Evolutionary conservation across 2,888 invertebrate genomes (phyloP).

Genomic region (Yponomeuta evonymella): DNA sequence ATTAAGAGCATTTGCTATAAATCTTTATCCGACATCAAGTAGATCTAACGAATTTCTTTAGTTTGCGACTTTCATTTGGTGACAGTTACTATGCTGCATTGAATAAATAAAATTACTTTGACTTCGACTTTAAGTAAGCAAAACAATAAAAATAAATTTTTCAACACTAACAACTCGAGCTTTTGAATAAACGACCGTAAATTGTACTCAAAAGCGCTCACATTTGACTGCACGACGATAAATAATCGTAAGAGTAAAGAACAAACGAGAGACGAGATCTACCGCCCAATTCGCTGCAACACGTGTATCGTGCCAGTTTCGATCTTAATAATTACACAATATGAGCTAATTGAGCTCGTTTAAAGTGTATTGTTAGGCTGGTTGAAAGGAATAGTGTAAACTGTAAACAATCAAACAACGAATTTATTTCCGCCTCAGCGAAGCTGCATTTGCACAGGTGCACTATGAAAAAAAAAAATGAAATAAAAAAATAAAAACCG

Average conservation of each 20-base stretch:
- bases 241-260: slow-evolving; percentile 21
- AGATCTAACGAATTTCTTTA: no score
- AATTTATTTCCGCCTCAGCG: background rate
- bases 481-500: no score
- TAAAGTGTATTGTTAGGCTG: background rate
- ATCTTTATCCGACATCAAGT: no score
- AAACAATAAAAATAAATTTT: background rate
- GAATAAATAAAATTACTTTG: no score
- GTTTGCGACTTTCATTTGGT: no score
- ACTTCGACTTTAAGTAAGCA: background rate
- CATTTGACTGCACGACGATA: slow-evolving; percentile 23
- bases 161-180: background rate
- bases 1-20: no score
- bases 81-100: no score
- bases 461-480: background rate
- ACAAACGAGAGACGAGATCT: slow-evolving; percentile 18
- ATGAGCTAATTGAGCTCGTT: background rate
- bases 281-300: background rate
- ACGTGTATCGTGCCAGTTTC: background rate
- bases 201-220: slow-evolving; percentile 19
- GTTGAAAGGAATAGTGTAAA: background rate
- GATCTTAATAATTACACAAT: background rate
- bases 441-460: slow-evolving; percentile 7
- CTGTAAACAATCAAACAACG: background rate
- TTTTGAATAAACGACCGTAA: slow-evolving; percentile 21